Evolutionary conservation across 2,113 vertebrate species (phyloP), one percentile per base, ranked within the genome.

Genomic region (Psophia crepitans): DNA sequence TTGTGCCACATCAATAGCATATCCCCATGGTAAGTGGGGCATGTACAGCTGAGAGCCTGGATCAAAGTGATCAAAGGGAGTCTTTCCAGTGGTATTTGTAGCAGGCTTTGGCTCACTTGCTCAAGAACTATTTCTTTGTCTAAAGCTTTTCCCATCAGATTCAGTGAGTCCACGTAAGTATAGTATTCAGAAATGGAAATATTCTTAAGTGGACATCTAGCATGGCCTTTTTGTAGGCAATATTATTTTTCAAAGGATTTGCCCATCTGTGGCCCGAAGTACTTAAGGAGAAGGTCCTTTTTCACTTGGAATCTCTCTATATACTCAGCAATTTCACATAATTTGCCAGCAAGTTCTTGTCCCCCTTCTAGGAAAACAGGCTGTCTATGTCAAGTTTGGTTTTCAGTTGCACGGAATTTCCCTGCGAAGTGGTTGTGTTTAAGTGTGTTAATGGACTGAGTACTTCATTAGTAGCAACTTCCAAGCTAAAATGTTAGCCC

Each of bases 1-100:
- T 0, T 99, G 99, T 93, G 99, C 99, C 93, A 99, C 99, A 35
- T 99, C 99, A 73, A 98, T 99, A 85, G 99, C 99, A 4, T 99
- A 99, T 96, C 99, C 99, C 80, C 99, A 99, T 30, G 99, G 99
- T 99, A 97, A 98, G 97, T 65, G 39, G 57, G 33, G 14, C 24
- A 2, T 1, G 20, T 54, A 17, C 33, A 61, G 28, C 64, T 81
- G 80, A 75, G 65, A 77, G 14, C 33, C 22, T 66, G 30, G 46
- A 27, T 33, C 33, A 44, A 3, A 23, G 5, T n/a, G 22, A 11
- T 48, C 54, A 46, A 8, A 60, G 12, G 58, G n/a, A 83, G 16
- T 12, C 46, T 51, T 46, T 49, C 44, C 33, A 37, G 48, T 79
- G 30, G 14, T 11, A 71, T 11, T 27, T n/a, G 14, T 41, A 73